phyloP scores from a whole-genome alignment of 2,888 invertebrate species.

The Xestia ashworthii region DNA sequence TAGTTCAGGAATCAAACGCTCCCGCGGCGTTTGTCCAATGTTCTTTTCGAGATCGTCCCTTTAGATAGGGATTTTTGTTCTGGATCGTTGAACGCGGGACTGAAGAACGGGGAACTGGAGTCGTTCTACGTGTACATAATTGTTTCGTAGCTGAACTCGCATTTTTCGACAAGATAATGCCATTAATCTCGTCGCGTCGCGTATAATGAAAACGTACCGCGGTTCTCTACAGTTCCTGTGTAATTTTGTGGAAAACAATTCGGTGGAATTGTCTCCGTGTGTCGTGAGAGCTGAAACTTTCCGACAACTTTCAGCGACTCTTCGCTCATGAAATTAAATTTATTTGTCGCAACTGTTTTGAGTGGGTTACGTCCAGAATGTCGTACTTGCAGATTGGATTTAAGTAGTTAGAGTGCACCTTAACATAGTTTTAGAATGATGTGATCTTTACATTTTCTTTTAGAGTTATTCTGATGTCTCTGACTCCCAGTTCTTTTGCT shows the following conservation, averaged over 20 bases:
- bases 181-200: slow-evolving; percentile 81
- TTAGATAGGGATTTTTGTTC: slow-evolving; percentile 77
- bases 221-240: slow-evolving; percentile 69
- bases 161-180: slow-evolving; percentile 86
- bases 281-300: slow-evolving; percentile 69
- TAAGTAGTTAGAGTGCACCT: slow-evolving; percentile 69
- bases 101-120: slow-evolving; percentile 68
- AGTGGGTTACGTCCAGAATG: slow-evolving; percentile 71
- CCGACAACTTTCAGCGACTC: slow-evolving; percentile 69
- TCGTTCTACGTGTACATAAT: slow-evolving; percentile 76
- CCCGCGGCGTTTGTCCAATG: slow-evolving; percentile 77
- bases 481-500: background rate
- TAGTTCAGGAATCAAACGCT: slow-evolving; percentile 87
- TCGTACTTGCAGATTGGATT: slow-evolving; percentile 79
- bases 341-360: slow-evolving; percentile 65
- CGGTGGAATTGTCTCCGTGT: slow-evolving; percentile 73
- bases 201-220: slow-evolving; percentile 84
- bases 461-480: background rate
- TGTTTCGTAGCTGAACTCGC: slow-evolving; percentile 80
- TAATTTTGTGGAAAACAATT: slow-evolving; percentile 79
- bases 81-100: slow-evolving; percentile 75
- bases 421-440: slow-evolving; percentile 1
- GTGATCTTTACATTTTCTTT: slow-evolving; percentile 16
- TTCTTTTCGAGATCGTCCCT: slow-evolving; percentile 76
- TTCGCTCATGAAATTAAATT: slow-evolving; percentile 78